Base-by-base conservation (phyloP, 37 sponge, comb jelly and placozoan species). In the Geodia barretti region DNA sequence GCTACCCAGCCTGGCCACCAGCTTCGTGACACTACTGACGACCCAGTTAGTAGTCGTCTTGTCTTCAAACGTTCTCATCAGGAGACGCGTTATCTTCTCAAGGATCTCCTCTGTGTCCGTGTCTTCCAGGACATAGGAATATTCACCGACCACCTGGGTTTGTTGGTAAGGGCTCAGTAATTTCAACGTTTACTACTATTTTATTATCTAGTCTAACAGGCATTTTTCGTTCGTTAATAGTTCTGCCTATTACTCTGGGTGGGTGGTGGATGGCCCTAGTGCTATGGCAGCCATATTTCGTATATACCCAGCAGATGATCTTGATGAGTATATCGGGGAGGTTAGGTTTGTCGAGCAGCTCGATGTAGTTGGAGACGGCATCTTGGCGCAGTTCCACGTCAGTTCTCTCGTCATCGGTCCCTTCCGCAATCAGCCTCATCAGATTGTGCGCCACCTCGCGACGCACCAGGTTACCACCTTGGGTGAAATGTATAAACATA, bases 341-440 rank as follows among this genome's bases (percentile, higher is more conserved):
- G 68, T 76, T 68, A 64, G 92, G 91, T 43, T 81, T 83, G 41
- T 79, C 75, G 4, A 90, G 64, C 30, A 94, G 74, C 63, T 79
- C 88, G 4, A 90, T 30, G 62, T 94, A 94, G 26, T 85, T 79
- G 4, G 71, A 33, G 17, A 90, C 88, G 54, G 95, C 95, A 74
- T 91, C 85, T 30, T 40, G 54, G 23, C 95, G 39, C 23, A 94
- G 85, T 81, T 87, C 87, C 4, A 4, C 41, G 63, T 90, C 95
- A 1, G 70, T 29, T 0, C 84, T 85, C 8, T 91, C 91, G 72
- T 94, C 95, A 36, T 90, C 95, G 21, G 88, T 76, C 34, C 96
- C 96, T 76, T 96, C 96, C 3, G 96, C 96, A 17, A 96, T 89
- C 32, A 96, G 74, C 32, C 96, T 72, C 93, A 96, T 87, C 19